phyloP scores from a whole-genome alignment of 2,113 vertebrate species.

The Etia nguti region DNA sequence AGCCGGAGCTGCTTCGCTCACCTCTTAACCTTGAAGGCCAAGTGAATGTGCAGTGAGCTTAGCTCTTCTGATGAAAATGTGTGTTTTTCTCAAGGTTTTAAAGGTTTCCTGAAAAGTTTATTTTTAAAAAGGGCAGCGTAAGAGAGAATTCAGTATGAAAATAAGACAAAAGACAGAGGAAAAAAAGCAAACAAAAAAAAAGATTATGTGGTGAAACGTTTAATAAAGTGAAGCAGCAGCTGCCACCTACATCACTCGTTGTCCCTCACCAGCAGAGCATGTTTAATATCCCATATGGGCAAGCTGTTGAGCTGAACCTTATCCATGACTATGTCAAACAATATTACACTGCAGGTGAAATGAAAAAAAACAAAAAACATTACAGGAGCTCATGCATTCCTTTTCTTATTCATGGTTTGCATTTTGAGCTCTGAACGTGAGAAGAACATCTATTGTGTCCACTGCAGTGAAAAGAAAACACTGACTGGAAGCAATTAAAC shows the following conservation, averaged over 20 bases:
- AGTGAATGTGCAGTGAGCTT: neutral
- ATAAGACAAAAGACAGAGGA: neutral
- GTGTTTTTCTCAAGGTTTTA: neutral
- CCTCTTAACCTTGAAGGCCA: slow-evolving; percentile 38
- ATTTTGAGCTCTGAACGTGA: neutral
- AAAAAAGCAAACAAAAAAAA: neutral
- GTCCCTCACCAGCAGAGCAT: slow-evolving; percentile 21
- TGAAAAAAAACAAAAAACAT: slow-evolving; percentile 10
- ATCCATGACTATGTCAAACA: slow-evolving; percentile 28
- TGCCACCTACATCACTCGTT: slow-evolving; percentile 41
- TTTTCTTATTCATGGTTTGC: neutral
- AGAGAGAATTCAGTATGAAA: neutral
- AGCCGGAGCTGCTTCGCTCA: slow-evolving; percentile 45
- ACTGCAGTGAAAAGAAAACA: neutral
- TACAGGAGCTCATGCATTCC: neutral
- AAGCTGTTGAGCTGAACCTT: slow-evolving; percentile 1
- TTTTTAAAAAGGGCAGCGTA: neutral
- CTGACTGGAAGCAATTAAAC: slow-evolving; percentile 19
- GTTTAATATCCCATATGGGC: slow-evolving; percentile 41
- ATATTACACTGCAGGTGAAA: slow-evolving; percentile 16
- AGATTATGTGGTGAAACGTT: neutral
- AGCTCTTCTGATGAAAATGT: neutral
- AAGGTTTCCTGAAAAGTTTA: neutral
- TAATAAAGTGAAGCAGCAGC: slow-evolving; percentile 40
- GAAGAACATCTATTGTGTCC: neutral